Evolutionary conservation across 1,140 invertebrate genomes (phyloP), one percentile per base, ranked within the genome.

Genomic region (Rhopalosiphum maidis): DNA sequence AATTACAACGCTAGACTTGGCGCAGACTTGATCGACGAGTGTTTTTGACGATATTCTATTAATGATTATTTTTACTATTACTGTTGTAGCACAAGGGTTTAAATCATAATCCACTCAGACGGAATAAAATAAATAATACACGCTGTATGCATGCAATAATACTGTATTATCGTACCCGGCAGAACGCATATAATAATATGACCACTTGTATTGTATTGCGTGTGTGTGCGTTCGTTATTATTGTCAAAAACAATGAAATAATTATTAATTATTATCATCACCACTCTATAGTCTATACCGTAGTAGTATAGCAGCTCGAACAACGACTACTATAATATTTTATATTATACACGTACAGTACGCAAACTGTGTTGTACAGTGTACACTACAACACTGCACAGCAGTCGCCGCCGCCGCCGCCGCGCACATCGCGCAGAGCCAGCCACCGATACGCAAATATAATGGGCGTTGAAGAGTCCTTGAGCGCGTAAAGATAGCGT

Each of bases 381-480:
- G 60, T 18, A 46, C 30, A 46, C 30, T 46, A 68, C 30, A 9
- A 68, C 48, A 35, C 11, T n/a, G 0, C 4, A 18, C 60, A 18
- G 37, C 37, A 21, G 37, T 25, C 7, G 22, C 21, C 35, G 35
- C 21, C 77, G 35, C 21, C 77, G 35, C 22, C 37, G 41, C 21
- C 8, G 37, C 83, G 83, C 37, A 37, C 35, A 23, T 82, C 35
- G 83, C 37, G 23, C 35, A 23, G 37, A 18, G 82, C 77, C 35
- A 43, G 37, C 82, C 25, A n/a, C 83, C 83, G 83, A 43, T 86
- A 86, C 41, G 85, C 37, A 86, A 86, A 48, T 46, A 86, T 46
- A 77, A 46, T 86, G 85, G 85, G 85, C 85, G 41, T 86, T 2
- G 85, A 48, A 86, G 25, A 86, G 85, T 86, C 85, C 85, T 86